A percentile compares a stretch with the other conserved stretches of the same genome.
Evolutionary conservation across 2,113 vertebrate species (phyloP).

Genomic region (Phyllostomus hastatus): DNA sequence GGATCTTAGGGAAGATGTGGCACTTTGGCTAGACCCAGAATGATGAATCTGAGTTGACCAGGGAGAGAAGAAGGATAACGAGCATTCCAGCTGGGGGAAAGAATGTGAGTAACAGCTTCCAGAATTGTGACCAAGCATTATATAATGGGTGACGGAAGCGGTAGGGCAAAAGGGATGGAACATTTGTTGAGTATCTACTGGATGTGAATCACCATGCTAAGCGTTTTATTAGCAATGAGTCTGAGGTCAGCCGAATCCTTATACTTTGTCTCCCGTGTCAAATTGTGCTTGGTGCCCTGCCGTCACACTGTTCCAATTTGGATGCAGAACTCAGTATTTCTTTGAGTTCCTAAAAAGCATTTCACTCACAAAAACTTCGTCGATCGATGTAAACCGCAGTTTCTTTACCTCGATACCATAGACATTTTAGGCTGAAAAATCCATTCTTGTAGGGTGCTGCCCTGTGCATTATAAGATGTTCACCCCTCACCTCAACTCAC

Average conservation of each 20-base stretch:
- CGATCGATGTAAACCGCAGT: background rate
- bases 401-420: background rate
- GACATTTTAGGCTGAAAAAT: background rate
- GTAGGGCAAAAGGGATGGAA: background rate
- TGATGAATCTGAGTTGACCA: background rate
- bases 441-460: background rate
- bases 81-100: background rate
- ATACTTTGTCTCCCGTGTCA: background rate
- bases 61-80: background rate
- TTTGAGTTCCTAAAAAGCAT: background rate
- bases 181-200: background rate
- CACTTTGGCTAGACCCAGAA: background rate
- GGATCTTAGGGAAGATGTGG: background rate
- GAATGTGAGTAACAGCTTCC: background rate
- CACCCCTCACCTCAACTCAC: background rate
- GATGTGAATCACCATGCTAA: background rate
- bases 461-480: background rate
- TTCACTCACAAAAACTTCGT: background rate
- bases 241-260: background rate
- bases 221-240: background rate
- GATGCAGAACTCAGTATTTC: background rate
- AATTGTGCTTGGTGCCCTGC: background rate
- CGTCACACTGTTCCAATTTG: background rate
- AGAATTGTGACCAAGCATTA: background rate
- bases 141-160: background rate